Conservation (phyloP, 2,113 vertebrate species). For the Gasterosteus nipponicus region DNA sequence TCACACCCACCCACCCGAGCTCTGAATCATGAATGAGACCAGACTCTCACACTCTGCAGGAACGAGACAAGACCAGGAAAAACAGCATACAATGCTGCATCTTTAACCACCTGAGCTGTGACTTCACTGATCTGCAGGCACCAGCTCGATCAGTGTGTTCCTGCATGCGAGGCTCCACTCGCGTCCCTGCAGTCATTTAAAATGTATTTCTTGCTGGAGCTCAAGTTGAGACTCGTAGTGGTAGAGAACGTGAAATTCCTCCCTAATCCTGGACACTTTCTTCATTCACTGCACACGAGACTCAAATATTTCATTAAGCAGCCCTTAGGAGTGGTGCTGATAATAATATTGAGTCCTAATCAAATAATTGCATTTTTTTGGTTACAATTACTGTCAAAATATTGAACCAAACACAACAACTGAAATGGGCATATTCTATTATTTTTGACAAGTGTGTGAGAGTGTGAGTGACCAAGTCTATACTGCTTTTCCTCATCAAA, state of each 20-base stretch:
- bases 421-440: neutral
- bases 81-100: conserved; percentile 72
- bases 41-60: conserved; percentile 67
- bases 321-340: neutral
- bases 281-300: conserved; percentile 47
- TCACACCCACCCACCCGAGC: conserved; percentile 16
- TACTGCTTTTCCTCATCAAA: neutral
- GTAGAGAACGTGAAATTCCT: conserved; percentile 40
- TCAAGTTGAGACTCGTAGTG: conserved; percentile 47
- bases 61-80: conserved; percentile 61
- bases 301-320: conserved; percentile 53
- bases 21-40: conserved; percentile 82
- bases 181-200: conserved; percentile 64
- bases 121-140: conserved; percentile 77
- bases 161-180: conserved; percentile 57
- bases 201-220: conserved; percentile 62
- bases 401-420: conserved; percentile 3
- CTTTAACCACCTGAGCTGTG: conserved; percentile 77
- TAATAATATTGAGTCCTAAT: conserved; percentile 29
- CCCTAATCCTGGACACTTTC: conserved; percentile 35
- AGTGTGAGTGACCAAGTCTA: neutral
- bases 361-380: conserved; percentile 11
- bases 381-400: conserved; percentile 9
- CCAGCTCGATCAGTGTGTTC: conserved; percentile 69
- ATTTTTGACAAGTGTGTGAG: neutral